These are phyloP conservation scores for Dendrolimus houi DNA, from an alignment of 2,888 invertebrate genomes.

Conservation along the genomic window DNA sequence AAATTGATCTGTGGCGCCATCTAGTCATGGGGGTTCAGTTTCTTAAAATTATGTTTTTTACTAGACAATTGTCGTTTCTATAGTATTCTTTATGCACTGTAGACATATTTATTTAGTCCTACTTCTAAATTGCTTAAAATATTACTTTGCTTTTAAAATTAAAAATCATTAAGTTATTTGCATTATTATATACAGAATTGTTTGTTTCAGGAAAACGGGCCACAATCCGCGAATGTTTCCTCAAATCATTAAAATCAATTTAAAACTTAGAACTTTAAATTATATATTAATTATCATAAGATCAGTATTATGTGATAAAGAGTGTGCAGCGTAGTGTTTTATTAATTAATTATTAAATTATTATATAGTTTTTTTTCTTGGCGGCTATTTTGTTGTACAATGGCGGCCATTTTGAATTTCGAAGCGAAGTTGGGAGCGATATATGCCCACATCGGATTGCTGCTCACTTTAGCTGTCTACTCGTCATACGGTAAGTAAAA, in stretches of 20 bases:
- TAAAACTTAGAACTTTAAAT: slow-evolving; percentile 14
- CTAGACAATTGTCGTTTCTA: no score
- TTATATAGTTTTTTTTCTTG: slow-evolving; percentile 19
- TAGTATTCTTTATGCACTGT: no score
- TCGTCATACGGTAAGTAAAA: slow-evolving; percentile 66
- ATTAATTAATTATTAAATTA: not conserved
- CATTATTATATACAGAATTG: not conserved
- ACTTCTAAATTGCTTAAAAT: no score
- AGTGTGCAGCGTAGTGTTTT: slow-evolving; percentile 42
- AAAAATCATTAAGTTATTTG: no score
- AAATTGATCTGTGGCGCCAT: no score
- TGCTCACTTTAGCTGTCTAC: slow-evolving; percentile 53
- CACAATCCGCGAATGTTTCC: slow-evolving; percentile 11
- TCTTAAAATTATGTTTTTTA: no score
- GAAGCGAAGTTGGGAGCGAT: slow-evolving; percentile 32
- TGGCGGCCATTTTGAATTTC: slow-evolving; percentile 50
- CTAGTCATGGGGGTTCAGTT: no score
- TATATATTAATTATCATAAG: slow-evolving; percentile 23
- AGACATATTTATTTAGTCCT: no score
- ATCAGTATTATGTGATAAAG: slow-evolving; percentile 59
- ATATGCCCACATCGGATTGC: slow-evolving; percentile 37
- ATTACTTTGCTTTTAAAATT: no score
- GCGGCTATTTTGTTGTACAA: slow-evolving; percentile 41
- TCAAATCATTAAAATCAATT: slow-evolving; percentile 21
- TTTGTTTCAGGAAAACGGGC: not conserved